phyloP scores from a whole-genome alignment of 2,888 invertebrate species.

The Epirrhoe alternata region DNA sequence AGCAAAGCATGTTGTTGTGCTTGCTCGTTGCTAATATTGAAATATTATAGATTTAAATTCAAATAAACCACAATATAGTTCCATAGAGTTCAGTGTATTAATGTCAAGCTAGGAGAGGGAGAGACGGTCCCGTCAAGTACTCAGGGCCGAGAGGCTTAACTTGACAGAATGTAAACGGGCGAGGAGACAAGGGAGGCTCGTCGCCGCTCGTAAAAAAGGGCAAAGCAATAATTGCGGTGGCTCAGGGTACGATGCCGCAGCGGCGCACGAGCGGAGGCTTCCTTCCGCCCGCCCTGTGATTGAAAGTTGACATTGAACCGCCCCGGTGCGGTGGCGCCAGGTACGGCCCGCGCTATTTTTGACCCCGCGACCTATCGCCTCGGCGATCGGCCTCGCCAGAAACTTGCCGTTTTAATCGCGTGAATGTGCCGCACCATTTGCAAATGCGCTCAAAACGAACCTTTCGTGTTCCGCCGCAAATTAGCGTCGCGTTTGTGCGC shows the following conservation, averaged over 20 bases:
- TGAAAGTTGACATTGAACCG: conserved; percentile 83
- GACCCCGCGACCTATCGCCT: conserved; percentile 81
- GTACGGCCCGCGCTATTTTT: conserved; percentile 81
- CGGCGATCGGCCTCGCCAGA: conserved; percentile 80
- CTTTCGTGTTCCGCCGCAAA: conserved; percentile 66
- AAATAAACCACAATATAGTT: conserved; percentile 47
- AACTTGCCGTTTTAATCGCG: conserved; percentile 79
- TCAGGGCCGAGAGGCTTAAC: conserved; percentile 65
- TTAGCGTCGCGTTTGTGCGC: conserved; percentile 60
- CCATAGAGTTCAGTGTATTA: conserved; percentile 50
- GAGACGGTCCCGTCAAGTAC: conserved; percentile 60
- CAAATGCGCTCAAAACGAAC: conserved; percentile 69
- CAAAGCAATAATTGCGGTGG: conserved; percentile 70
- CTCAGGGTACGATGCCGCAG: conserved; percentile 57
- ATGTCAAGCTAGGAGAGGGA: conserved; percentile 54
- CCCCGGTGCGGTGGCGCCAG: conserved; percentile 74
- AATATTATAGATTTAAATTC: conserved; percentile 28
- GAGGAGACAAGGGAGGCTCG: conserved; percentile 63
- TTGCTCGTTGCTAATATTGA: not conserved
- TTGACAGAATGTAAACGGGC: conserved; percentile 70
- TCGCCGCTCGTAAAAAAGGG: conserved; percentile 67
- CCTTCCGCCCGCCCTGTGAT: conserved; percentile 78
- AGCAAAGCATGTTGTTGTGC: no score
- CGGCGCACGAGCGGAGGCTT: conserved; percentile 73
- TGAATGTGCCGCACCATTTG: conserved; percentile 75